These are phyloP conservation scores for Lycophotia porphyrea DNA, from an alignment of 2,888 invertebrate genomes.

Conservation along the genomic window DNA sequence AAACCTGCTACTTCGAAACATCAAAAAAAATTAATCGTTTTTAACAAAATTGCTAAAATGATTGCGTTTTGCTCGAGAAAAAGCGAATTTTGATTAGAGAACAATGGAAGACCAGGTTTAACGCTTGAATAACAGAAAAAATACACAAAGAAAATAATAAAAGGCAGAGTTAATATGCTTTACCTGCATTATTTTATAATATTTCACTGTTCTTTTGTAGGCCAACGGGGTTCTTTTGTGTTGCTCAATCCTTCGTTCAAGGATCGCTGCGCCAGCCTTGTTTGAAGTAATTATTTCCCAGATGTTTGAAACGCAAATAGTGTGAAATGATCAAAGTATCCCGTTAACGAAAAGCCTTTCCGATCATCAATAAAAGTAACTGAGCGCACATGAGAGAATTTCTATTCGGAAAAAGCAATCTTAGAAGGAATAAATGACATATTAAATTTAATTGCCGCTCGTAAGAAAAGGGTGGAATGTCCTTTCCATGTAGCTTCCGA, in stretches of 20 bases:
- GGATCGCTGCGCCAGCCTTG: conserved; percentile 8
- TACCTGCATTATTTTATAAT: conserved; percentile 44
- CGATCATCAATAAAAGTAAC: conserved; percentile 51
- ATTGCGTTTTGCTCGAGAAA: background rate
- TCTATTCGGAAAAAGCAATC: conserved; percentile 49
- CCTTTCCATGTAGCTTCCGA: conserved; percentile 76
- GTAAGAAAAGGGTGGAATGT: conserved; percentile 69
- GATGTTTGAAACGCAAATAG: conserved; percentile 47
- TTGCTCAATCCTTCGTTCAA: conserved; percentile 35
- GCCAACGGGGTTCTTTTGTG: conserved; percentile 45
- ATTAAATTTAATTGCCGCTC: conserved; percentile 62
- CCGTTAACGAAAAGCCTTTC: conserved; percentile 21
- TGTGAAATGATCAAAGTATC: conserved; percentile 45
- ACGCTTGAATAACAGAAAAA: conserved; percentile 39
- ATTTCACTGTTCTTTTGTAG: conserved; percentile 43
- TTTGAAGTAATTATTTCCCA: conserved; percentile 37
- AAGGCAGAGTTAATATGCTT: conserved; percentile 30
- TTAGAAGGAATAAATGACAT: conserved; percentile 56
- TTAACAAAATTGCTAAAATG: background rate
- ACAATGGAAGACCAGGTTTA: conserved; percentile 27
- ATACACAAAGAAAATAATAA: conserved; percentile 47
- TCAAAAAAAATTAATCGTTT: background rate
- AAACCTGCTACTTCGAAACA: background rate
- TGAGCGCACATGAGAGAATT: conserved; percentile 46
- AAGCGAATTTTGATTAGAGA: conserved; percentile 1